Conservation (phyloP, 2,113 vertebrate species). For the Malaclemys terrapin region DNA sequence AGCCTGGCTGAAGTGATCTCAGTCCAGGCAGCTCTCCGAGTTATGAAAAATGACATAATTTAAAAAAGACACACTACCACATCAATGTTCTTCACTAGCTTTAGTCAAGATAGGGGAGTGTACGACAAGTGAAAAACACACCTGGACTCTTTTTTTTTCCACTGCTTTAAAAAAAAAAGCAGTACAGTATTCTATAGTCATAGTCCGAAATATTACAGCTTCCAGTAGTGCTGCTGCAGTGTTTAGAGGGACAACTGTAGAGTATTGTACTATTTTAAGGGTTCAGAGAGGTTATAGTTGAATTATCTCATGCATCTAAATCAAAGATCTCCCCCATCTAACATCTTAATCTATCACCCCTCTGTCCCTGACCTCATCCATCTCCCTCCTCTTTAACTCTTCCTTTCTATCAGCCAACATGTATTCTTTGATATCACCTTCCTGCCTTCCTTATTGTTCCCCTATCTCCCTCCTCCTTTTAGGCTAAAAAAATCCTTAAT, state of each 20-base stretch:
- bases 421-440: not conserved
- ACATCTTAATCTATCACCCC: not conserved
- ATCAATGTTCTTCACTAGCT: not conserved
- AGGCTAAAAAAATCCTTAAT: not conserved
- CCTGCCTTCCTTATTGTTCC: not conserved
- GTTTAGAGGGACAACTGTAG: not conserved
- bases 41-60: slow-evolving; percentile 49
- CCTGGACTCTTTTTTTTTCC: not conserved
- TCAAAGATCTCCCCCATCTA: not conserved
- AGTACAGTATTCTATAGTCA: not conserved
- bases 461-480: not conserved
- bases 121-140: not conserved
- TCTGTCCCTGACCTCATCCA: not conserved
- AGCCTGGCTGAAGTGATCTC: not conserved
- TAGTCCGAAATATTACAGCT: not conserved
- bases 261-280: not conserved
- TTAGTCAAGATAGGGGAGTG: not conserved
- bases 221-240: not conserved
- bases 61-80: not conserved
- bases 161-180: not conserved
- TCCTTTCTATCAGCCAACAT: not conserved
- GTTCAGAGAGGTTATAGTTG: not conserved
- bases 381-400: not conserved
- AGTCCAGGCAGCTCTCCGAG: not conserved
- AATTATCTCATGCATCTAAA: not conserved